Evolutionary conservation across 2,113 vertebrate species (phyloP).

Genomic region (Catharus fuscescens): DNA sequence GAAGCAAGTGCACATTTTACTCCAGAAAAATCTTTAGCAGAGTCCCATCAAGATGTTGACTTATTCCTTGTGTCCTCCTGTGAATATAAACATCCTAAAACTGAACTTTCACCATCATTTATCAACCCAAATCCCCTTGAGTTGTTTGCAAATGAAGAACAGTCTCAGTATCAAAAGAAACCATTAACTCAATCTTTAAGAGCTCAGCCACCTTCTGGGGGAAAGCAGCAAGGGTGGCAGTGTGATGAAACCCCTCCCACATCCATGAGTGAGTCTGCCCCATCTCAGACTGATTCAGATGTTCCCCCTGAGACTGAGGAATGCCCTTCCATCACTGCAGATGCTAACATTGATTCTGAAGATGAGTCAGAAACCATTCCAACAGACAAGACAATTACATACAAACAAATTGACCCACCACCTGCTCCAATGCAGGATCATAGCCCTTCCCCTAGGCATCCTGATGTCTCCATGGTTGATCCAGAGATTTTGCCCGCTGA

Average conservation of each 20-base stretch:
- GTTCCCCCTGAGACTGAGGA: neutral
- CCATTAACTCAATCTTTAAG: neutral
- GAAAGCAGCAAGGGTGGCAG: neutral
- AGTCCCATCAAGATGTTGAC: neutral
- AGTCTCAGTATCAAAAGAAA: neutral
- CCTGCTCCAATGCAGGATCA: conserved; percentile 83
- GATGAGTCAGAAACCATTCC: conserved; percentile 94
- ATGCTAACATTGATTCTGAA: conserved; percentile 94
- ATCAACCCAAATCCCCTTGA: neutral
- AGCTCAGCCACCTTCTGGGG: neutral
- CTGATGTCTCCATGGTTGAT: conserved; percentile 92
- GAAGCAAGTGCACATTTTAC: conserved; percentile 53
- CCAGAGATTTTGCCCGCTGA: conserved; percentile 87
- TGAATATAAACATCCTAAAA: neutral
- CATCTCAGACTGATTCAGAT: neutral
- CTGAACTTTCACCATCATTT: neutral
- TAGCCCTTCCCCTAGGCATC: conserved; percentile 86
- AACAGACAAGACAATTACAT: conserved; percentile 89
- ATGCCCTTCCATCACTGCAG: conserved; percentile 83
- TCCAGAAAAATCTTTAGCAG: neutral
- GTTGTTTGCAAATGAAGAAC: neutral
- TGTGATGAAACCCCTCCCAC: neutral
- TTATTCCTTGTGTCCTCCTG: neutral
- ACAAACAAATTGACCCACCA: conserved; percentile 87
- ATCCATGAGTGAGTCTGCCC: neutral